Evolutionary conservation across 2,797 vertebrate species (phyloP).

Genomic region (Peromyscus eremicus): DNA sequence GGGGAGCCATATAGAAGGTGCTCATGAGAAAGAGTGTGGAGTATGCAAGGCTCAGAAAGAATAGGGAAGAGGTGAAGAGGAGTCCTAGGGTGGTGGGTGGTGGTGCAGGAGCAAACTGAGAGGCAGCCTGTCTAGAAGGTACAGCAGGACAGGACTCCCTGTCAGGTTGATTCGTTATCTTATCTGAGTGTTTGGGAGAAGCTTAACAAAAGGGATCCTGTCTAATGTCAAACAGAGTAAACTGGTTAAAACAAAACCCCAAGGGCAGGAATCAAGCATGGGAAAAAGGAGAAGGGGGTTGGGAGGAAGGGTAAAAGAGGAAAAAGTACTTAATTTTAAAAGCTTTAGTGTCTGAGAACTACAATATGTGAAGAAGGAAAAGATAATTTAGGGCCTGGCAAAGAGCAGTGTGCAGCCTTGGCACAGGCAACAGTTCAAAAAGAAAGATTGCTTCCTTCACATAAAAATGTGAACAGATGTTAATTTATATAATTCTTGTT

Average conservation of each 20-base stretch:
- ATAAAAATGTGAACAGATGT: neutral
- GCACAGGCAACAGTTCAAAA: neutral
- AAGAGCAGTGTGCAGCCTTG: neutral
- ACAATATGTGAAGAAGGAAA: neutral
- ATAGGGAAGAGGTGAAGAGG: neutral
- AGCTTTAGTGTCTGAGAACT: neutral
- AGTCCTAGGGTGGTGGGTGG: neutral
- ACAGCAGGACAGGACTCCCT: neutral
- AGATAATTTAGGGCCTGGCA: neutral
- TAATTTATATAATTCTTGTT: neutral
- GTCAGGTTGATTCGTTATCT: neutral
- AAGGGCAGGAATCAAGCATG: neutral
- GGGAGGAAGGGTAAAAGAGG: neutral
- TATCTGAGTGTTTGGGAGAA: neutral
- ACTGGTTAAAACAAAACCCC: neutral
- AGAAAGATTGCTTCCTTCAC: neutral
- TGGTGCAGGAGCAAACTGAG: neutral
- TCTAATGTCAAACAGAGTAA: neutral
- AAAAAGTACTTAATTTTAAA: conserved; percentile 18
- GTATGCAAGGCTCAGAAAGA: neutral
- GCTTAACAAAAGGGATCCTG: conserved; percentile 30
- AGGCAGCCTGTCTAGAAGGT: neutral
- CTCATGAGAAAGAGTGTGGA: neutral
- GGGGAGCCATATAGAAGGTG: neutral
- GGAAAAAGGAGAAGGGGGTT: neutral